These are phyloP conservation scores for Helleia helle DNA, from an alignment of 2,888 invertebrate species.

Conservation along the genomic window DNA sequence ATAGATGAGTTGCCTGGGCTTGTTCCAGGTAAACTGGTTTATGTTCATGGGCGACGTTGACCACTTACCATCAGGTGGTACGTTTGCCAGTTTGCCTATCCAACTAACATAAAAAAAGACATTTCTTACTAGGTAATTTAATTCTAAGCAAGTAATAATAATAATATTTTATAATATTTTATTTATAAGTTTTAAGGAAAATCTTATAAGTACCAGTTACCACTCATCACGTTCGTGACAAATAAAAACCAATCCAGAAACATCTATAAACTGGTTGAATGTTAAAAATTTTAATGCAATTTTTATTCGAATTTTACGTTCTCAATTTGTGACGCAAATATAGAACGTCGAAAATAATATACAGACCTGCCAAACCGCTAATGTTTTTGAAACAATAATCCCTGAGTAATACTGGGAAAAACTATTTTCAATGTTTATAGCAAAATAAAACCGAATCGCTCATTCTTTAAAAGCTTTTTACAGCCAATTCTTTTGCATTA, in stretches of 20 bases:
- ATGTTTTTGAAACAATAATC: slow-evolving; percentile 14
- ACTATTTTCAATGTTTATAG: slow-evolving; percentile 25
- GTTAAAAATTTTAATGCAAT: not conserved
- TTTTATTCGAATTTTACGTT: slow-evolving; percentile 5
- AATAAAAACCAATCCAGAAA: not conserved
- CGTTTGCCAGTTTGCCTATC: no score
- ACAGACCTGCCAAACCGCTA: slow-evolving; percentile 25
- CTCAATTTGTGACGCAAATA: slow-evolving; percentile 10
- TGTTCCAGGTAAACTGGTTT: no score
- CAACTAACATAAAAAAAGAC: no score
- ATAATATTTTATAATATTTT: no score
- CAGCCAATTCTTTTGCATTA: slow-evolving; percentile 15
- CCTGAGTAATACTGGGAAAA: slow-evolving; percentile 14
- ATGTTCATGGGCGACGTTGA: no score
- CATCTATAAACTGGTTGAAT: not conserved
- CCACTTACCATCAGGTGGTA: no score
- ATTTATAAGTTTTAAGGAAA: no score
- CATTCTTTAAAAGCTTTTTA: slow-evolving; percentile 13
- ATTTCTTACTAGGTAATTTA: no score
- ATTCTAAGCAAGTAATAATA: no score
- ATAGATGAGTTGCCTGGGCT: no score
- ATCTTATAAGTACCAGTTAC: no score
- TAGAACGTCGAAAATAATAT: slow-evolving; percentile 14
- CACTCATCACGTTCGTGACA: not conserved
- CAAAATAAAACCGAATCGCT: slow-evolving; percentile 19